Percentiles rank a stretch among this genome's conserved stretches.
These are phyloP conservation scores for Phrynosoma platyrhinos DNA, from an alignment of 2,113 vertebrate genomes.

Conservation along the genomic window DNA sequence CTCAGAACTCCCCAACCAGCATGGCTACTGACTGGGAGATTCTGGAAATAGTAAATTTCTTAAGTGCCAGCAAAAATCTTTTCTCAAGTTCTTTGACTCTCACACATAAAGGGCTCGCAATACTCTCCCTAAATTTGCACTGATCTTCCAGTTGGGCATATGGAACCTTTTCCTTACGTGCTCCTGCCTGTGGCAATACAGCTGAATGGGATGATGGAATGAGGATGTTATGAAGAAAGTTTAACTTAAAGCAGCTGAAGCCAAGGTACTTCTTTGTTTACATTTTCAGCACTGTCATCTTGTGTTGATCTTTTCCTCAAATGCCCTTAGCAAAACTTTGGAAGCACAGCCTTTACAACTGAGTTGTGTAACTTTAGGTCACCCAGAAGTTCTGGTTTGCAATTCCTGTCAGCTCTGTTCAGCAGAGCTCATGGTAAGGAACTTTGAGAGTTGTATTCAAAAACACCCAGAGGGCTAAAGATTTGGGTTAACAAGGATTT, in stretches of 20 bases:
- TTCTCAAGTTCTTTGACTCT: background rate
- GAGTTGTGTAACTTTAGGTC: background rate
- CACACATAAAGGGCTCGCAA: background rate
- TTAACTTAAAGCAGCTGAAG: constrained; percentile 11
- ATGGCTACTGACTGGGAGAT: too few relatives aligned
- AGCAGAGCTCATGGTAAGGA: background rate
- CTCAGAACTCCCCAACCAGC: too few relatives aligned
- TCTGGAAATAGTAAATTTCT: too few relatives aligned
- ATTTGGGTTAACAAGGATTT: background rate
- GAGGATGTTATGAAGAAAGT: constrained; percentile 19
- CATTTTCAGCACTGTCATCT: constrained; percentile 10
- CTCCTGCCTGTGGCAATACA: background rate
- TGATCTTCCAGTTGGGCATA: background rate
- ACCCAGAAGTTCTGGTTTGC: background rate
- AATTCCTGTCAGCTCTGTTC: too few relatives aligned
- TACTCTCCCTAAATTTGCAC: background rate
- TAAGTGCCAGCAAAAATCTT: background rate
- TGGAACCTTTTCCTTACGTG: background rate
- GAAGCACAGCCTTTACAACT: accelerated
- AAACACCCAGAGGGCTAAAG: background rate
- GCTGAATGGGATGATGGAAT: background rate
- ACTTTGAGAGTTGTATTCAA: background rate
- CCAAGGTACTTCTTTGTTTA: background rate
- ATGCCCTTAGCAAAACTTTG: background rate
- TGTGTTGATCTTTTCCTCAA: constrained; percentile 2